Percentiles rank a stretch among this genome's conserved stretches.
phyloP scores from a whole-genome alignment of 2,113 vertebrate genomes.

The Melanocharis versteri region DNA sequence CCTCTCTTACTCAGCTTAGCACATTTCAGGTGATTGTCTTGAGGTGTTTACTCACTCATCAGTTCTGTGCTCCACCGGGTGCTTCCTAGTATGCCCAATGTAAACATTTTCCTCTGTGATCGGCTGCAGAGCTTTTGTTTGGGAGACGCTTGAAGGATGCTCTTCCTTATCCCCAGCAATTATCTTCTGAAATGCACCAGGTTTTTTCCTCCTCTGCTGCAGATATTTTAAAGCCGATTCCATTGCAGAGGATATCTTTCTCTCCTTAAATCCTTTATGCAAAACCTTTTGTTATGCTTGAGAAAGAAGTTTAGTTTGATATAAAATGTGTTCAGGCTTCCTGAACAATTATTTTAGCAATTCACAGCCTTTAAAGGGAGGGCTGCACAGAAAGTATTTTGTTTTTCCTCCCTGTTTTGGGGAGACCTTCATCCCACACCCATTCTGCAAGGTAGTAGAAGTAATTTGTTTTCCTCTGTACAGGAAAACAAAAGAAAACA shows the following conservation, averaged over 20 bases:
- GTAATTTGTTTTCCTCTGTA: background rate
- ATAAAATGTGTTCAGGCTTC: background rate
- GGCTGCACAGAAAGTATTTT: background rate
- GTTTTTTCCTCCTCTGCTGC: background rate
- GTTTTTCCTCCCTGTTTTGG: background rate
- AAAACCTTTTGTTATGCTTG: background rate
- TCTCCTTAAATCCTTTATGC: background rate
- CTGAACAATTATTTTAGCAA: background rate
- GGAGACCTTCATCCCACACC: background rate
- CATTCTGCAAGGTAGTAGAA: background rate
- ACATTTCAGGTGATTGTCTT: background rate
- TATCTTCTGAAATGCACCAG: background rate
- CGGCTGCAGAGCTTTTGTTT: background rate
- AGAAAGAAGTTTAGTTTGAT: background rate
- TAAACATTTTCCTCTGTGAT: background rate
- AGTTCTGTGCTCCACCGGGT: background rate
- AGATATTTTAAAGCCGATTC: background rate
- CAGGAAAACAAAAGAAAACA: background rate
- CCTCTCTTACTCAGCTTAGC: rapidly evolving
- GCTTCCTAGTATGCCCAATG: background rate
- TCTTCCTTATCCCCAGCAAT: background rate
- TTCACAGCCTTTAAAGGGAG: background rate
- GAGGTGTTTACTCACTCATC: background rate
- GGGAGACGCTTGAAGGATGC: background rate
- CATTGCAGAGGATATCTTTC: background rate